Evolutionary conservation across 2,888 invertebrate species (phyloP).

Genomic region (Meghimatium bilineatum): DNA sequence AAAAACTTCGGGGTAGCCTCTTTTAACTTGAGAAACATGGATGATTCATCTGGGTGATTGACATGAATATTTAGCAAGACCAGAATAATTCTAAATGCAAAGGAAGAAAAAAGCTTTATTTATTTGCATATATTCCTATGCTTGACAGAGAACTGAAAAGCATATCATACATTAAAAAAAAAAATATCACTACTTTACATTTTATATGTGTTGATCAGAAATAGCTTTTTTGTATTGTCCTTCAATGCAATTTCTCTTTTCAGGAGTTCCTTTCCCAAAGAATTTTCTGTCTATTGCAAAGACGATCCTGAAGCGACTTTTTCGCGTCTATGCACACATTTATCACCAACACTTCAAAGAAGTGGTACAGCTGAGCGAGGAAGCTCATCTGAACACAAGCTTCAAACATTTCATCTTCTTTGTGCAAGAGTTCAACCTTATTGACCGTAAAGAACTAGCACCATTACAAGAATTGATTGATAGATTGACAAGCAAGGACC

Average conservation of each 20-base stretch:
- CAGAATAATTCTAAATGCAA: no score
- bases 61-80: no score
- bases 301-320: constrained; percentile 97
- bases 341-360: constrained; percentile 99
- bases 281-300: constrained; percentile 97
- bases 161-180: no score
- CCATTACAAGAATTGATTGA: constrained; percentile 98
- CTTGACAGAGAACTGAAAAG: no score
- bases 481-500: constrained; percentile 73
- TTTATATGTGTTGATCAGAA: not conserved
- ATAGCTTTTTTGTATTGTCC: not conserved
- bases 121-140: no score
- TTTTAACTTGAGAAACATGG: no score
- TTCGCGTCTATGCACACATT: constrained; percentile 99
- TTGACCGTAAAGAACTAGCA: constrained; percentile 96
- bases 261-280: constrained; percentile 97
- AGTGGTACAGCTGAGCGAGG: constrained; percentile 94
- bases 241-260: constrained; percentile 54
- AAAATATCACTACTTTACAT: no score
- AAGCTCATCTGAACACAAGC: constrained; percentile 98
- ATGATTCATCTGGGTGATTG: no score
- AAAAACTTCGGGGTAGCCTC: no score
- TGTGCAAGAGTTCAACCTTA: constrained; percentile 96
- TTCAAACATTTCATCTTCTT: constrained; percentile 99
- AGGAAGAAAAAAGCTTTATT: no score